Evolutionary conservation across 1,140 invertebrate genomes (phyloP).

Genomic region (Sminthurides bifidus): DNA sequence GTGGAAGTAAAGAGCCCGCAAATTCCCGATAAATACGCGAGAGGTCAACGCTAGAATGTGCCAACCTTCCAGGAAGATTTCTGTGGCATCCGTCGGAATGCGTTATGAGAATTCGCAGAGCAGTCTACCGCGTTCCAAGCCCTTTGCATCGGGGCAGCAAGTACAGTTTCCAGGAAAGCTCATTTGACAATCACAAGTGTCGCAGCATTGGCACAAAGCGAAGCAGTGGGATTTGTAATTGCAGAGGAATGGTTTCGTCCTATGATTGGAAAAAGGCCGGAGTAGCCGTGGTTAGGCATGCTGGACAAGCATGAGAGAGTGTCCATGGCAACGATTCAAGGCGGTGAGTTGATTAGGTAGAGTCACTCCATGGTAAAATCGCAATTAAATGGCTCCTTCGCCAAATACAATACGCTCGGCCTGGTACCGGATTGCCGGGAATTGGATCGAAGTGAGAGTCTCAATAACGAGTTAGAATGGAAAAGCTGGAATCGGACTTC

Average conservation of each 20-base stretch:
- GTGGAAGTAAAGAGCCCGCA: slow-evolving; percentile 75
- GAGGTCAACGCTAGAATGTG: slow-evolving; percentile 61
- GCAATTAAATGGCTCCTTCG: slow-evolving; percentile 77
- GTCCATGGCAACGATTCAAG: slow-evolving; percentile 68
- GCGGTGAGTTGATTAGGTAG: slow-evolving; percentile 55
- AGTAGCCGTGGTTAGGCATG: slow-evolving; percentile 40
- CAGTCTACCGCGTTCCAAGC: slow-evolving; percentile 85
- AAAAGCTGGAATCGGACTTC: no score
- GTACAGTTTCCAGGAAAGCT: slow-evolving; percentile 77
- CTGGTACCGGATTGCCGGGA: slow-evolving; percentile 62
- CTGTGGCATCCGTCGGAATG: slow-evolving; percentile 89
- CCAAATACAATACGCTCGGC: slow-evolving; percentile 74
- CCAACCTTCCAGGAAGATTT: slow-evolving; percentile 82
- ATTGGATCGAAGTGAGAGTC: slow-evolving; percentile 65
- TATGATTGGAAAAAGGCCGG: slow-evolving; percentile 7
- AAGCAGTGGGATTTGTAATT: slow-evolving; percentile 86
- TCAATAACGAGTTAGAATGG: no score
- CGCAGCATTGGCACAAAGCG: slow-evolving; percentile 82
- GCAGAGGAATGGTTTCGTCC: slow-evolving; percentile 21
- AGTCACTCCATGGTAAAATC: slow-evolving; percentile 72
- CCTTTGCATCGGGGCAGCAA: slow-evolving; percentile 85
- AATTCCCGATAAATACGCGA: slow-evolving; percentile 84
- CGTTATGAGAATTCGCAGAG: slow-evolving; percentile 49
- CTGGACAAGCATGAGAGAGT: slow-evolving; percentile 70
- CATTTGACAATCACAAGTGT: slow-evolving; percentile 91